phyloP scores from a whole-genome alignment of 2,888 invertebrate species.

The Anagyrus pseudococci region DNA sequence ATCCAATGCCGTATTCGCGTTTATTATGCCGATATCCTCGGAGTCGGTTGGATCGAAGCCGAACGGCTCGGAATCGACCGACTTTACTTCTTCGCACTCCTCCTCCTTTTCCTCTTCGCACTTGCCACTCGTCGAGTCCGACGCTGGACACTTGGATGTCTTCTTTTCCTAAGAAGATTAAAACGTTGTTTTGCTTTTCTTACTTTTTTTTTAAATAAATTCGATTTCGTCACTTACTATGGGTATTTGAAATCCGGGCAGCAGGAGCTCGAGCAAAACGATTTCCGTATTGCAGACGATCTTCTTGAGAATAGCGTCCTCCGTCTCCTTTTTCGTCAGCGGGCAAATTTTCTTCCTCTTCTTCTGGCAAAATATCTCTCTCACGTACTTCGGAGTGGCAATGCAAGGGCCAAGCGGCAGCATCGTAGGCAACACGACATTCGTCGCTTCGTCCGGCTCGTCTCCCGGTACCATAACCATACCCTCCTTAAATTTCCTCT shows the following conservation, averaged over 20 bases:
- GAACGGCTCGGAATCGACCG: slow-evolving; percentile 20
- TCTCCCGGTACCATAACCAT: slow-evolving; percentile 26
- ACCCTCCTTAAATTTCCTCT: slow-evolving; percentile 11
- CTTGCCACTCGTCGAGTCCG: no score
- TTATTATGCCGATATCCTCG: slow-evolving; percentile 46
- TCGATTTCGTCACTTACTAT: no score
- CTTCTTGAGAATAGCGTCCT: slow-evolving; percentile 43
- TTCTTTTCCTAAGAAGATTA: no score
- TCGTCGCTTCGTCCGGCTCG: slow-evolving; percentile 41
- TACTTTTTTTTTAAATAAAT: no score
- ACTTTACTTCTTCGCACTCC: neutral
- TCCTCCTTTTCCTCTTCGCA: neutral
- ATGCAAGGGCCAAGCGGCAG: slow-evolving; percentile 55
- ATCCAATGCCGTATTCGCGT: slow-evolving; percentile 41
- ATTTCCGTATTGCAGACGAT: slow-evolving; percentile 50
- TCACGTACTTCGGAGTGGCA: slow-evolving; percentile 47
- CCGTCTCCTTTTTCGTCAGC: slow-evolving; percentile 36
- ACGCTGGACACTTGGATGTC: no score
- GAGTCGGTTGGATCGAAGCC: slow-evolving; percentile 46
- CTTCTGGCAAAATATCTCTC: slow-evolving; percentile 43
- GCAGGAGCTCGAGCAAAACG: slow-evolving; percentile 51
- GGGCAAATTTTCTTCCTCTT: slow-evolving; percentile 31
- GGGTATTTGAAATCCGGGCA: slow-evolving; percentile 42
- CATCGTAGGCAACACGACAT: slow-evolving; percentile 46
- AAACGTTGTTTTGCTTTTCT: no score